These are phyloP conservation scores for Hirtodrosophila duncani DNA, from an alignment of 2,888 invertebrate species.

Conservation along the genomic window DNA sequence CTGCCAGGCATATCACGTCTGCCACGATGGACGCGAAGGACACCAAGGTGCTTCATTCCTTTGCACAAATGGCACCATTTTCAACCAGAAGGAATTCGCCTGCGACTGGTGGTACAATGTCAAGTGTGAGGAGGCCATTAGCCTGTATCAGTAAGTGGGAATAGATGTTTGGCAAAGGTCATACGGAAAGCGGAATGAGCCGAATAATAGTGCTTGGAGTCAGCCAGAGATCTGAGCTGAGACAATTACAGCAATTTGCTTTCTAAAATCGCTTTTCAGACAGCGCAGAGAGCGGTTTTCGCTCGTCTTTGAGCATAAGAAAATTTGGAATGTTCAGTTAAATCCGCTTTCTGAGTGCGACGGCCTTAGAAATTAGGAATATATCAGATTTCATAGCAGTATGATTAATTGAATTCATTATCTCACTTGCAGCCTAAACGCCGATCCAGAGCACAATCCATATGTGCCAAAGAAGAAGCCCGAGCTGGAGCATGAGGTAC, in stretches of 20 bases:
- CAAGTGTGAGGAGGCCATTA: slow-evolving; percentile 86
- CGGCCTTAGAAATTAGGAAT: no score
- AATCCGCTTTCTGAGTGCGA: no score
- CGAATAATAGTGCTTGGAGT: no score
- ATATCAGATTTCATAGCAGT: background rate
- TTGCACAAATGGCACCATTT: slow-evolving; percentile 91
- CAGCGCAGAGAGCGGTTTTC: no score
- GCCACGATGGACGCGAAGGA: slow-evolving; percentile 91
- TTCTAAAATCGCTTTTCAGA: no score
- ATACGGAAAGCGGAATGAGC: no score
- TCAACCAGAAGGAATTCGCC: slow-evolving; percentile 90
- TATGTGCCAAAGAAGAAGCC: slow-evolving; percentile 86
- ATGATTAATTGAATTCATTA: no score
- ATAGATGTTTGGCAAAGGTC: no score
- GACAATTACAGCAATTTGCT: no score
- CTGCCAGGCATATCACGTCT: slow-evolving; percentile 93
- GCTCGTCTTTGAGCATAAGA: no score
- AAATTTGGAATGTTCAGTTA: no score
- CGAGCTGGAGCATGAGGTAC: slow-evolving; percentile 31
- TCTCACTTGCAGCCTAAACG: slow-evolving; percentile 88
- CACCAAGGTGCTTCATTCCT: slow-evolving; percentile 90
- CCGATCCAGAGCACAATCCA: slow-evolving; percentile 89
- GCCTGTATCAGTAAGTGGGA: slow-evolving; percentile 83
- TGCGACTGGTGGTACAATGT: slow-evolving; percentile 97
- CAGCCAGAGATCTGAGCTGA: no score